phyloP scores from a whole-genome alignment of 2,888 invertebrate genomes.

The Stenodera caucasica region DNA sequence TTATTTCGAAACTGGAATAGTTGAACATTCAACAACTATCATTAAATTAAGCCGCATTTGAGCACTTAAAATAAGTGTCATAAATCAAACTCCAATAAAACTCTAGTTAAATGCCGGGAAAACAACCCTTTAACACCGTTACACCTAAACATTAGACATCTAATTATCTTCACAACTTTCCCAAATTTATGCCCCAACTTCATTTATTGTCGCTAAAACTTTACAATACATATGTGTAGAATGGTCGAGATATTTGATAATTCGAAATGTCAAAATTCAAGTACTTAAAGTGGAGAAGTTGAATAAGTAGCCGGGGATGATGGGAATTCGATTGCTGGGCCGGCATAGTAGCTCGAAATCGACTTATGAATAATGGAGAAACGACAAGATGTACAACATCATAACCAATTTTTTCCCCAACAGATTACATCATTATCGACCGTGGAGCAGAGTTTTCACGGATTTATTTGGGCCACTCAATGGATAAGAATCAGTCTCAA shows the following conservation, averaged over 20 bases:
- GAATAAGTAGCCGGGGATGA: too few relatives aligned
- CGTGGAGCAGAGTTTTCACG: background rate
- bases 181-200: constrained; percentile 26
- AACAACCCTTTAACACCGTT: constrained; percentile 25
- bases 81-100: constrained; percentile 29
- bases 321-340: too few relatives aligned
- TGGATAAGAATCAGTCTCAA: too few relatives aligned
- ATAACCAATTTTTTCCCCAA: too few relatives aligned
- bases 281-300: too few relatives aligned
- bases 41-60: constrained; percentile 17
- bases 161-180: constrained; percentile 27
- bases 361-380: constrained; percentile 29
- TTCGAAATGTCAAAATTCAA: too few relatives aligned
- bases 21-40: constrained; percentile 10
- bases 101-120: constrained; percentile 21
- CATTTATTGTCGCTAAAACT: too few relatives aligned
- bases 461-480: constrained; percentile 2
- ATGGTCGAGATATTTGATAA: too few relatives aligned
- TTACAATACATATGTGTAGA: too few relatives aligned
- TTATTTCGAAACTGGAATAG: constrained; percentile 7
- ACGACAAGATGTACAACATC: constrained; percentile 5
- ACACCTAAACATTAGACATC: constrained; percentile 26
- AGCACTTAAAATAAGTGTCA: constrained; percentile 22
- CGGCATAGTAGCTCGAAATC: too few relatives aligned
- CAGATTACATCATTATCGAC: too few relatives aligned